Evolutionary conservation across 2,888 invertebrate genomes (phyloP).

Genomic region (Lepidocyrtoides sp.): DNA sequence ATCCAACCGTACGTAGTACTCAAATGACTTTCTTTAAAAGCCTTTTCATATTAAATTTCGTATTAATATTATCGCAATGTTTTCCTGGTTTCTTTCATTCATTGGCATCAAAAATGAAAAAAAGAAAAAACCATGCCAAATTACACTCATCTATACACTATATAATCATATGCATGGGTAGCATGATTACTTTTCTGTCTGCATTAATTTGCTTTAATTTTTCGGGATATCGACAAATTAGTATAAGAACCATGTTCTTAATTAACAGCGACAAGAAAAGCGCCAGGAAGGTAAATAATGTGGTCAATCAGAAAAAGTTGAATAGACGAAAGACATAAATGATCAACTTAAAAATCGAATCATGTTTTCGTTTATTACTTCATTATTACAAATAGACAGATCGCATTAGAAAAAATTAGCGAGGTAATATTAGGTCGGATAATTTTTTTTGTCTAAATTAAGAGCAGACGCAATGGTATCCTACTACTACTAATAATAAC

Average conservation of each 20-base stretch:
- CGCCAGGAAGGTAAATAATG: not conserved
- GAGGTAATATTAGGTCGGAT: not conserved
- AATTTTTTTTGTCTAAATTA: conserved; percentile 3
- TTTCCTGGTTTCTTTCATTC: not conserved
- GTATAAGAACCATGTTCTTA: not conserved
- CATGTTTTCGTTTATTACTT: conserved; percentile 18
- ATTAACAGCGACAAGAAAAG: conserved; percentile 55
- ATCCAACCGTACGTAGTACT: conserved; percentile 3
- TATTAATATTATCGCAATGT: not conserved
- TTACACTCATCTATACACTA: not conserved
- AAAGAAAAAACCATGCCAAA: not conserved
- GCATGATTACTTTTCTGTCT: not conserved
- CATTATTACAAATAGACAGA: conserved; percentile 18
- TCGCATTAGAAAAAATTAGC: not conserved
- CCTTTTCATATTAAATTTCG: not conserved
- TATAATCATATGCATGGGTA: not conserved
- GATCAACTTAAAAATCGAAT: not conserved
- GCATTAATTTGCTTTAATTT: conserved; percentile 35
- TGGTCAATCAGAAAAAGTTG: not conserved
- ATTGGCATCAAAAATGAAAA: not conserved
- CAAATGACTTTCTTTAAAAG: not conserved
- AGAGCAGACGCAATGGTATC: not conserved
- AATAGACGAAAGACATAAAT: not conserved
- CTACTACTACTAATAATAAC: not conserved
- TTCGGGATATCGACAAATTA: conserved; percentile 51